Evolutionary conservation across 1,140 invertebrate species (phyloP), one percentile per base, ranked within the genome.

Genomic region (Pteromalus puparum): DNA sequence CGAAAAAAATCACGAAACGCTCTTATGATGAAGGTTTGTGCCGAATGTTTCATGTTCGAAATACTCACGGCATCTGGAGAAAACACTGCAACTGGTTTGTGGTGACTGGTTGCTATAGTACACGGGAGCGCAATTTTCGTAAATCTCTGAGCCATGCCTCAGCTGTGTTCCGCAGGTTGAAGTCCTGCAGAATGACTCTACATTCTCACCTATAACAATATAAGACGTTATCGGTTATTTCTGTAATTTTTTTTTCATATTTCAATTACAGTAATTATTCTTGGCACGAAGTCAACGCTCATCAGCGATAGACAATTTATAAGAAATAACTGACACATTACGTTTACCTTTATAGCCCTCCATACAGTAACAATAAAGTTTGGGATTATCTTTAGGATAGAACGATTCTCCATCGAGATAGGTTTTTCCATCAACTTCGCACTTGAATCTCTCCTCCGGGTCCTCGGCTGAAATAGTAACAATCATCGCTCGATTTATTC

Each of bases 11-110:
- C 9, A 7, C 38, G 38, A 42, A 42, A 42, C 38, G 38, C 38
- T 7, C 38, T 21, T 34, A 34, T 6, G 30, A 34, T 34, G 3
- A 34, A 5, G 3, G 30, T 5, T 34, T 5, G 30, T 34, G 30
- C 30, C 18, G 4, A 67, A 18, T 24, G 4, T 70, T 74, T 80
- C n/a, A n/a, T n/a, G n/a, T n/a, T n/a, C 1, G 5, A 28, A 46
- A 24, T 24, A 90, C 90, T 90, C 78, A 92, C 91, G 89, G 42
- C 91, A 92, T 90, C 88, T 87, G 12, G 24, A 82, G 7, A 5
- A 13, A 1, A 85, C 15, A 30, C 9, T 87, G 68, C 90, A 92
- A 34, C 34, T 53, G 1, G 73, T 87, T 21, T 78, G 74, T 2
- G 88, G 89, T 1, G 82, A n/a, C 73, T 91, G 89, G 15, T 0